Conservation (phyloP, 1,140 invertebrate species). For the Dufourea novaeangliae region DNA sequence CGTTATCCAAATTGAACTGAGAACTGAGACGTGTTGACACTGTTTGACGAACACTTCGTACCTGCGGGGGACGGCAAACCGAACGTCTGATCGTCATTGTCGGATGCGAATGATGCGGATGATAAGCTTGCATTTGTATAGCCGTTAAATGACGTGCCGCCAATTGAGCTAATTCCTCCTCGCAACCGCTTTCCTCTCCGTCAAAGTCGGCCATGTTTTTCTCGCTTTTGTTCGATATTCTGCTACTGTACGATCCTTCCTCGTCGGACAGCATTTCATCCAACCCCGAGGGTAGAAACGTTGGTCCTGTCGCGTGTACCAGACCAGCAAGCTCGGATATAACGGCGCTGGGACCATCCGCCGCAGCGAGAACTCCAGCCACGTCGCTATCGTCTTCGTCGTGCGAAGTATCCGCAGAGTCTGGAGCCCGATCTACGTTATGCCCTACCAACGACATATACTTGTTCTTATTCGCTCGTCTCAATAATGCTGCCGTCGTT, state of each 20-base stretch:
- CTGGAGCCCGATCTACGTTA: constrained; percentile 63
- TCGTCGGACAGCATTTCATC: constrained; percentile 88
- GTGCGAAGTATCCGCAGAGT: constrained; percentile 77
- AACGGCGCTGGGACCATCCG: constrained; percentile 76
- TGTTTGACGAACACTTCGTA: constrained; percentile 65
- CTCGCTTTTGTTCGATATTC: constrained; percentile 95
- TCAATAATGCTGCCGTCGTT: constrained; percentile 62
- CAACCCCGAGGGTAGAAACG: constrained; percentile 75
- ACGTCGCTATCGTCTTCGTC: constrained; percentile 79
- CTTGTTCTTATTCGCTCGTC: constrained; percentile 69
- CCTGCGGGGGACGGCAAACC: constrained; percentile 71
- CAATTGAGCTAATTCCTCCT: constrained; percentile 92
- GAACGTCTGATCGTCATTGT: constrained; percentile 72
- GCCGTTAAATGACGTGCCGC: constrained; percentile 83
- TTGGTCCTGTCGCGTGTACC: constrained; percentile 75
- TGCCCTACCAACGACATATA: constrained; percentile 72
- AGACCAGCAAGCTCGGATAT: constrained; percentile 82
- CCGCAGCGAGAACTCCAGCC: constrained; percentile 71
- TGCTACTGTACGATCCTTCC: constrained; percentile 91
- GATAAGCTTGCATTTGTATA: constrained; percentile 80
- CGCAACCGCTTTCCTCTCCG: constrained; percentile 93
- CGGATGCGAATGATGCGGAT: constrained; percentile 75
- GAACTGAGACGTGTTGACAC: constrained; percentile 78
- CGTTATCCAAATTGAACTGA: constrained; percentile 88
- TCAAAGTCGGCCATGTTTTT: constrained; percentile 97